These are phyloP conservation scores for Eumaeus atala DNA, from an alignment of 1,140 invertebrate species.

Conservation along the genomic window DNA sequence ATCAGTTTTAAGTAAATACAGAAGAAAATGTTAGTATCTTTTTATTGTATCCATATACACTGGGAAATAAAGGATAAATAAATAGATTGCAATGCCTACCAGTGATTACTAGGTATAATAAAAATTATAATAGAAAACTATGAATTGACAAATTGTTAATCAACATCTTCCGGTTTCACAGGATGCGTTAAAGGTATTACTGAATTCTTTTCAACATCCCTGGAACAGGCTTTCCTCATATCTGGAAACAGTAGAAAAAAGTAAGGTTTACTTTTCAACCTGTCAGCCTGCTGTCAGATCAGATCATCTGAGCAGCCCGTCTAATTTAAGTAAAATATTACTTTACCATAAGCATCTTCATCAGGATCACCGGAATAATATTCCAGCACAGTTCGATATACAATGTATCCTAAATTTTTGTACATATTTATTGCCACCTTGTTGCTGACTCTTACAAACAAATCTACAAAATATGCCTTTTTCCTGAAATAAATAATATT, in stretches of 20 bases:
- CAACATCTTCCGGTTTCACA: slow-evolving; percentile 95
- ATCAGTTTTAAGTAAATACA: no score
- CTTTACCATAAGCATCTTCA: slow-evolving; percentile 97
- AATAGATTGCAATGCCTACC: no score
- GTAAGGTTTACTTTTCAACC: not conserved
- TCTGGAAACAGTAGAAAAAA: slow-evolving; percentile 78
- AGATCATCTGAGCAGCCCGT: no score
- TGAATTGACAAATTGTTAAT: slow-evolving; percentile 72
- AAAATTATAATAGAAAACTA: not conserved
- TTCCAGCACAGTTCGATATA: slow-evolving; percentile 96
- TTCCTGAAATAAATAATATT: slow-evolving; percentile 80
- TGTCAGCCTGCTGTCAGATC: no score
- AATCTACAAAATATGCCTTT: slow-evolving; percentile 97
- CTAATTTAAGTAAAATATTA: not conserved
- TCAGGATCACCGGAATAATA: slow-evolving; percentile 98
- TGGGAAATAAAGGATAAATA: no score
- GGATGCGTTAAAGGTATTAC: slow-evolving; percentile 95
- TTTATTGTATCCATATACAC: no score
- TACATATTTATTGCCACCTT: slow-evolving; percentile 99
- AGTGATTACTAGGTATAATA: no score
- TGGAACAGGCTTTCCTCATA: slow-evolving; percentile 97
- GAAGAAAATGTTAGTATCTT: no score
- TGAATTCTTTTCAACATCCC: slow-evolving; percentile 94
- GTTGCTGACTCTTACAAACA: slow-evolving; percentile 98
- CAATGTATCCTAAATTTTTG: slow-evolving; percentile 95